Evolutionary conservation across 2,113 vertebrate genomes (phyloP), one percentile per base, ranked within the genome.

Genomic region (Indicator maculatus): DNA sequence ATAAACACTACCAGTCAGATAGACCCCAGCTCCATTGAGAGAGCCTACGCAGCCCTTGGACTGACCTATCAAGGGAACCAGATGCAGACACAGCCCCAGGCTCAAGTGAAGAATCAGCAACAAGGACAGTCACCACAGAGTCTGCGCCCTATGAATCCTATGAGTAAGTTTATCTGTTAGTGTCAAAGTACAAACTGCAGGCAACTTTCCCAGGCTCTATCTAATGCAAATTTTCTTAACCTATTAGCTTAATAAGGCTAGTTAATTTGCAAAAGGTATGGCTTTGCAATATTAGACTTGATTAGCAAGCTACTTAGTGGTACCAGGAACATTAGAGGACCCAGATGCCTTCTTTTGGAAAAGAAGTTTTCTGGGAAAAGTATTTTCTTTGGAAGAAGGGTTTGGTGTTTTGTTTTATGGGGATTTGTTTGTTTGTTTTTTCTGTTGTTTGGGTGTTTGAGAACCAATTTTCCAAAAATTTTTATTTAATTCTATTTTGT

Each of bases 11-110:
- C 99, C 58, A 99, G 97, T 97, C 99, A 99, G 97, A 99, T 99
- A 82, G 99, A 99, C 95, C 99, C 99, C 76, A 99, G 99, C 96
- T 99, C 99, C 69, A 99, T 99, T 66, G 99, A 99, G 96, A 97
- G 99, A 90, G 99, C 99, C 45, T 99, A 99, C 2, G 99, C 99
- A 50, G 99, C 99, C 16, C 98, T 99, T 1, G 99, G 99, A 65
- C 98, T 99, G 59, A 99, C 99, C 56, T 99, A 99, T 97, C 99
- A 99, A 97, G 99, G 99, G 70, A 99, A 98, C 96, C 99, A 99
- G 98, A 98, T 99, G 94, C 98, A 98, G n/a, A 98, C 98, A 3
- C 98, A 98, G 92, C 88, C 98, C 17, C 99, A 98, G 95, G 95
- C 98, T 64, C 98, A 98, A 96, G 97, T 98, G 55, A 98, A 98